Base-by-base conservation (phyloP, 2,888 invertebrate species). In the Archips xylosteana region DNA sequence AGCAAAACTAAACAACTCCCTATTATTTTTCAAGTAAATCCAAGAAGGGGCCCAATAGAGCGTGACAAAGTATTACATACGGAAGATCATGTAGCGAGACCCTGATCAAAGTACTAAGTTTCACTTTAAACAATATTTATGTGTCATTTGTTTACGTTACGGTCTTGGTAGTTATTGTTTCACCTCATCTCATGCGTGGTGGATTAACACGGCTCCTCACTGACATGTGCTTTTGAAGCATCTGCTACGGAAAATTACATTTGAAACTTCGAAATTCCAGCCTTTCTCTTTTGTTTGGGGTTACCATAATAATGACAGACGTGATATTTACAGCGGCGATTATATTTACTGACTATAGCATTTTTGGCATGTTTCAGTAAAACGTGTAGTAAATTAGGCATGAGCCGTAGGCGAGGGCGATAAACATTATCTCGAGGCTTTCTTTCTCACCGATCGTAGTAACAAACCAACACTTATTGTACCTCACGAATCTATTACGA, bases 21-120 rank as follows among this genome's bases (percentile, higher is more conserved):
- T 90, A 84, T 91, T 90, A 81, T 91, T 88, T 91, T 92, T 92
- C 92, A 92, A 92, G 93, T 92, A 90, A 89, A 89, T 80, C 83
- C 88, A 92, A 91, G 92, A 87, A 91, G 87, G 88, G 87, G 91
- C 76, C 79, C 88, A 86, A 84, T 89, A 90, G 91, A 90, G 87
- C 88, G 85, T 90, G 92, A 91, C 87, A 84, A 84, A 82, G 85
- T 84, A 78, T 82, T 85, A 81, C 79, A 78, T 78, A 81, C 81
- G 85, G 89, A 87, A 85, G 86, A 86, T 77, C 85, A 78, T 84
- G 78, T 82, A 81, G 80, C 85, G 83, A 85, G 86, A 86, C 80
- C 82, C 87, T 81, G 84, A 87, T 75, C 79, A 81, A 87, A 87
- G 85, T 86, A 89, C 86, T 86, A 79, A 85, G 81, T 85, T 86